phyloP scores from a whole-genome alignment of 2,797 vertebrate species.

The Otolemur crassicaudatus region DNA sequence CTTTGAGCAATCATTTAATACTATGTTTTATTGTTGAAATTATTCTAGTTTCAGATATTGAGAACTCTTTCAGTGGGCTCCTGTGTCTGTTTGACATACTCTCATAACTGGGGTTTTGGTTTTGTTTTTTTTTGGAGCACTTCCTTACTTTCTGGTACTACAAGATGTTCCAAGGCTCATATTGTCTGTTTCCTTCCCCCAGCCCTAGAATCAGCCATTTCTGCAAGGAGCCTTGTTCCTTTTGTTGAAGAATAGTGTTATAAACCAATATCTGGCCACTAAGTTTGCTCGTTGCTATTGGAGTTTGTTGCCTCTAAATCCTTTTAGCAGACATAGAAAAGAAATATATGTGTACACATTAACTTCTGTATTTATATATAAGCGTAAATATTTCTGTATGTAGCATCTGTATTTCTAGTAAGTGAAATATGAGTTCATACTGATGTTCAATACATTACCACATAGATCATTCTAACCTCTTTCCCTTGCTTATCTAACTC shows the following conservation, averaged over 20 bases:
- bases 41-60: not conserved
- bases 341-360: not conserved
- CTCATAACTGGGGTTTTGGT: not conserved
- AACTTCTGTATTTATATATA: not conserved
- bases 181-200: conserved; percentile 13
- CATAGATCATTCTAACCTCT: not conserved
- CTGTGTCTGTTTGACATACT: not conserved
- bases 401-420: conserved; percentile 43
- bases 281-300: not conserved
- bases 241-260: conserved; percentile 26
- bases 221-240: not conserved
- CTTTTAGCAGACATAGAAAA: not conserved
- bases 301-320: not conserved
- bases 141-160: not conserved
- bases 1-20: not conserved
- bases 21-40: conserved; percentile 6
- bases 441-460: not conserved
- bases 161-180: not conserved
- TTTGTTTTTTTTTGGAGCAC: not conserved
- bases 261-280: not conserved
- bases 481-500: not conserved
- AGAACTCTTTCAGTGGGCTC: not conserved
- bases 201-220: conserved; percentile 42
- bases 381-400: not conserved
- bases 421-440: not conserved